phyloP scores from a whole-genome alignment of 2,797 vertebrate genomes.

The Phataginus tetradactyla region DNA sequence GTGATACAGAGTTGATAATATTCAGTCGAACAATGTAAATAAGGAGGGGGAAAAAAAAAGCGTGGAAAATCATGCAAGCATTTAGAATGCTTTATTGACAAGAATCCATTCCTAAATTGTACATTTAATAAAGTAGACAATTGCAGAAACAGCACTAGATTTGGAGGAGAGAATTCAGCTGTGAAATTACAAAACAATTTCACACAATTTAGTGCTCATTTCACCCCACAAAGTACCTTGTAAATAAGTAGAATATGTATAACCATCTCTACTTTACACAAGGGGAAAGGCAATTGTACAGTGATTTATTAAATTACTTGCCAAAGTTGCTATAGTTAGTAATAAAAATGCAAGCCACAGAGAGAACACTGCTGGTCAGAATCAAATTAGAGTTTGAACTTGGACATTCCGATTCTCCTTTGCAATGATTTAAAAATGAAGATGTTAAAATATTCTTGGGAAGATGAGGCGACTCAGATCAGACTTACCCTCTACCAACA shows the following conservation, averaged over 20 bases:
- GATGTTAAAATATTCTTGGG: conserved; percentile 22
- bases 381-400: conserved; percentile 36
- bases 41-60: not conserved
- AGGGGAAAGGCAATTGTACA: not conserved
- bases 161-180: conserved; percentile 41
- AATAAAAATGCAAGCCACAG: not conserved
- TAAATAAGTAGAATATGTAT: not conserved
- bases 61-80: not conserved
- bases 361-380: not conserved
- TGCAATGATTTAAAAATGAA: not conserved
- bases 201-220: not conserved
- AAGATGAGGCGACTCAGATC: not conserved
- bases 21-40: not conserved
- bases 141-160: not conserved
- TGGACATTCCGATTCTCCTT: not conserved
- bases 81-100: conserved; percentile 5
- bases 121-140: not conserved
- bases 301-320: conserved; percentile 16
- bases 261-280: not conserved
- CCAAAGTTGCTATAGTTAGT: not conserved
- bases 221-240: not conserved
- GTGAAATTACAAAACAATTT: conserved; percentile 31
- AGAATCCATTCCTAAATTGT: not conserved
- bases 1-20: conserved; percentile 52
- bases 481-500: not conserved